These are phyloP conservation scores for Anthoscopus minutus DNA, from an alignment of 2,113 vertebrate species.

Conservation along the genomic window DNA sequence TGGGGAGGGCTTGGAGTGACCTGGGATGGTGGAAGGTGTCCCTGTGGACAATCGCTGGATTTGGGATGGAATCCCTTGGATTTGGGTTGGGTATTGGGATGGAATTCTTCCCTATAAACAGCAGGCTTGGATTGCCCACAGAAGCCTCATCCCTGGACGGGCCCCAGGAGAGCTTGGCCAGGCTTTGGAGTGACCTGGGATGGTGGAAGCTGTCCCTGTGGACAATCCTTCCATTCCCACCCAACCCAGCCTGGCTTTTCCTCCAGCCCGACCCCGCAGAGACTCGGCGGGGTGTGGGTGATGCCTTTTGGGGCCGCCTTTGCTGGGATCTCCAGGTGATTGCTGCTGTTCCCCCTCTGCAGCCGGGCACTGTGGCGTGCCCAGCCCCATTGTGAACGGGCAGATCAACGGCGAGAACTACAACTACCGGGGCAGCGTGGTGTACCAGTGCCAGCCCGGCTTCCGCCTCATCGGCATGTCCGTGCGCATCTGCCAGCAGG, in stretches of 20 bases:
- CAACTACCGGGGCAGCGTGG: constrained; percentile 93
- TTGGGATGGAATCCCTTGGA: too few relatives aligned
- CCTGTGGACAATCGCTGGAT: background rate
- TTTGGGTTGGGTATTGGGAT: background rate
- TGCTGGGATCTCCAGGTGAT: fast-evolving
- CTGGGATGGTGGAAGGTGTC: background rate
- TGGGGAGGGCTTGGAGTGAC: background rate
- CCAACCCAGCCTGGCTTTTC: too few relatives aligned
- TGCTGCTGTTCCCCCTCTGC: background rate
- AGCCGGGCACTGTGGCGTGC: constrained; percentile 92
- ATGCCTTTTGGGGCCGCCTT: fast-evolving
- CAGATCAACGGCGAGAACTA: constrained; percentile 95
- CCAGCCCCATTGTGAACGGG: constrained; percentile 91
- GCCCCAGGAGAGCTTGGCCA: background rate
- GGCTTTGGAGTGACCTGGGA: background rate
- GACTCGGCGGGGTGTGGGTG: too few relatives aligned
- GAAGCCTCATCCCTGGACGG: background rate
- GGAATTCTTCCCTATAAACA: background rate
- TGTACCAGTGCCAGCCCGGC: constrained; percentile 93
- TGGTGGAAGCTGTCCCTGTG: background rate
- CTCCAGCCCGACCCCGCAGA: fast-evolving
- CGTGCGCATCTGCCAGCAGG: constrained; percentile 95
- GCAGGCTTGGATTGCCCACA: background rate
- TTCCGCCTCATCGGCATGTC: constrained; percentile 97
- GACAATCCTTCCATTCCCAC: background rate